Evolutionary conservation across 2,113 vertebrate genomes (phyloP), one percentile per base, ranked within the genome.

Genomic region (Chaetura pelagica): DNA sequence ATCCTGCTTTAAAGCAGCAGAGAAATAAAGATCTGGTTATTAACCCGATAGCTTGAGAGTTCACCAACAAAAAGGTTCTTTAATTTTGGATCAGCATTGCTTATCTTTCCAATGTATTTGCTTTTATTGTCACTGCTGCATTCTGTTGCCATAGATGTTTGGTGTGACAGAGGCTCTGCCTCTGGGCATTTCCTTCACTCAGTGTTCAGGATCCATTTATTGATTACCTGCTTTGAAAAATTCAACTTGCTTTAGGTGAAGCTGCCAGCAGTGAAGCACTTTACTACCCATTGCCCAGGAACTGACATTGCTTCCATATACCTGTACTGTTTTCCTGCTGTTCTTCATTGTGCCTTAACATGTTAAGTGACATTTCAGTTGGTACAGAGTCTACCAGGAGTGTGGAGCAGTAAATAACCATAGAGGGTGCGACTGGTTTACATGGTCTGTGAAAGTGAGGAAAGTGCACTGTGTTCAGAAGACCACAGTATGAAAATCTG

Each of bases 1-100:
- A 67, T 16, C 66, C 80, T 92, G 46, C 58, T 90, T 87, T 40
- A 59, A 63, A 66, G 80, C 68, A 94, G 90, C 72, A 94, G 89
- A 96, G 85, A 96, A 97, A 85, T 94, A 97, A 94, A 96, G 49
- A 48, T 94, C 86, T 69, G 78, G 66, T 90, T 94, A 44, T 88
- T 61, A 32, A 44, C 92, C 18, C 23, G 64, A 72, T 46, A 89
- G 72, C 27, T 62, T 58, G 62, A 58, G 73, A 73, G 34, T 34
- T 96, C 55, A 83, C 48, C 34, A 74, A 73, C 16, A 46, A 73
- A 63, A 83, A 54, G 27, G 74, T 52, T 84, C 27, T 85, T 78
- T 22, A 26, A 3, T 84, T 81, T 49, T 73, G 51, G 66, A 54
- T 95, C 90, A 71, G 23, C 59, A 64, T 66, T 83, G 44, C 67